Evolutionary conservation across 2,797 vertebrate genomes (phyloP).

Genomic region (Rhinoraja longicauda): DNA sequence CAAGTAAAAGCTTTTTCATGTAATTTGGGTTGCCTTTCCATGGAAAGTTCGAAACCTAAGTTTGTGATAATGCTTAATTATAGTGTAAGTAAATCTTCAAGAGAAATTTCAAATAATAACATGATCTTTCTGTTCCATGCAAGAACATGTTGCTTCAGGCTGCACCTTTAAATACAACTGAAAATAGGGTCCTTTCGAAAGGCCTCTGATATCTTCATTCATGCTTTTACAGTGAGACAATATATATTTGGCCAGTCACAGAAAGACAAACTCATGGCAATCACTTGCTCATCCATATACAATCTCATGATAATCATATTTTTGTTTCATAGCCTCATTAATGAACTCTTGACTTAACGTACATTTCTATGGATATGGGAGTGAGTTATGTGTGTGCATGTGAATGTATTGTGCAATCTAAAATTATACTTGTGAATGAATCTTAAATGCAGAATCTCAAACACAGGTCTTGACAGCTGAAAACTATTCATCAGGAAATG

Average conservation of each 20-base stretch:
- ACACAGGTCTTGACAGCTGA: not conserved
- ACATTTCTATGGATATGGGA: not conserved
- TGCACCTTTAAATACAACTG: not conserved
- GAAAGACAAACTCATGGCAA: not conserved
- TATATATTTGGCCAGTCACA: not conserved
- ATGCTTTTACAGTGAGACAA: not conserved
- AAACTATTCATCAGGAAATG: not conserved
- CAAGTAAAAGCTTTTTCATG: no score
- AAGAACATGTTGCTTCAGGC: not conserved
- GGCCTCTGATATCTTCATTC: not conserved
- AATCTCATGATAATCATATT: not conserved
- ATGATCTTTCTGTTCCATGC: not conserved
- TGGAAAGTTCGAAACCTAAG: no score
- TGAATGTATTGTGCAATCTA: not conserved
- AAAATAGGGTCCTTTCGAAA: not conserved
- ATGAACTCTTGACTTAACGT: not conserved
- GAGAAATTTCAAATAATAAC: not conserved
- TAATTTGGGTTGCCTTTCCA: no score
- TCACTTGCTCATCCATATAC: no score
- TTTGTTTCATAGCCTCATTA: not conserved
- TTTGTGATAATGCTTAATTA: no score
- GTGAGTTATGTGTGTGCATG: not conserved
- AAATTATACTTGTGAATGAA: constrained; percentile 28
- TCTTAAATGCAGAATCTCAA: constrained; percentile 9
- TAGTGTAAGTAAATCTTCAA: not conserved